These are phyloP conservation scores for Chelon labrosus DNA, from an alignment of 2,797 vertebrate genomes.

Conservation along the genomic window DNA sequence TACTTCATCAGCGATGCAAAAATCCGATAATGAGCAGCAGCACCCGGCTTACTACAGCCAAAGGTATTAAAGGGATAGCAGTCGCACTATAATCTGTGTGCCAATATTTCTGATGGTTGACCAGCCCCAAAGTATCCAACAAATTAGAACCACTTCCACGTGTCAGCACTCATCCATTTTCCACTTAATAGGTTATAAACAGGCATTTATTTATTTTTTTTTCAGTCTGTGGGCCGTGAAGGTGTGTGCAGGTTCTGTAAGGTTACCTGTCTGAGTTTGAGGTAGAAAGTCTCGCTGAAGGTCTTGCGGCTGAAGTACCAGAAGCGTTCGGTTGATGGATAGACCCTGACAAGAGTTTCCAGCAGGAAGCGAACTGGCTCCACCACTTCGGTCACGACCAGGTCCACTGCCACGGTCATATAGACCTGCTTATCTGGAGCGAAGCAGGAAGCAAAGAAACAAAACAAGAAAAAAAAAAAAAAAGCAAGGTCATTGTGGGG, in stretches of 20 bases:
- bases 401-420: conserved; percentile 96
- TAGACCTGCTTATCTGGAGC: conserved; percentile 94
- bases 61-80: neutral
- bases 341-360: conserved; percentile 93
- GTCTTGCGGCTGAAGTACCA: conserved; percentile 99
- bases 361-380: conserved; percentile 96
- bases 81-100: neutral
- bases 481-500: neutral
- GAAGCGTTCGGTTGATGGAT: conserved; percentile 95
- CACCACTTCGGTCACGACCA: conserved; percentile 96
- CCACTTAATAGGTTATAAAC: neutral
- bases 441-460: neutral
- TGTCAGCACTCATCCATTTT: neutral
- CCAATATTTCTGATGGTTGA: neutral
- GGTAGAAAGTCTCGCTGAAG: conserved; percentile 95
- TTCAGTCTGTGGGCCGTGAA: too few relatives aligned
- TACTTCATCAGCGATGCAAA: neutral
- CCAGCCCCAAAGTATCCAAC: neutral
- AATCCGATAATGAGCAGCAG: neutral
- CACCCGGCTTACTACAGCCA: neutral
- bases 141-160: neutral
- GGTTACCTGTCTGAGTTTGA: conserved; percentile 90
- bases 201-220: too few relatives aligned
- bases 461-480: neutral
- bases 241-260: neutral